Base-by-base conservation (phyloP, 2,113 vertebrate species). In the Xiphophorus couchianus region DNA sequence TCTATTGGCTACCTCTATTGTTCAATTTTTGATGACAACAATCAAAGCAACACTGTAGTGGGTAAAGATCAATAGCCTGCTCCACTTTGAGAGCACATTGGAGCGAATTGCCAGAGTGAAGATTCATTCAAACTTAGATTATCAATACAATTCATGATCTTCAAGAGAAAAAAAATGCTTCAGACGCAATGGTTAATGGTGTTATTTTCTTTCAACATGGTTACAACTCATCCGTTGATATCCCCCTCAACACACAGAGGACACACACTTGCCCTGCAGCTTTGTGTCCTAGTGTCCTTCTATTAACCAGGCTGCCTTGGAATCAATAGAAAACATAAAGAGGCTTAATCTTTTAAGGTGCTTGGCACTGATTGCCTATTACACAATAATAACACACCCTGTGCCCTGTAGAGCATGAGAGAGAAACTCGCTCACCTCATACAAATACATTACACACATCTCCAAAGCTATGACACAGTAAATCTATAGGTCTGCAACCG, bases 291-390 rank as follows among this genome's bases (percentile, higher is more conserved):
- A 73, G 83, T 27, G 83, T 82, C 87, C 81, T 89, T 85, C 91
- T 90, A 93, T 94, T 93, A 94, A 95, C 88, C 89, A 89, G 84
- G 77, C 78, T 74, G 84, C 78, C 85, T 85, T 71, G 66, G 86
- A 94, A 95, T 94, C 93, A 90, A 94, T 95, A 90, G 71, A 85
- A 92, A 90, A 85, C 90, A 93, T 92, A 91, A 94, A 93, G 85
- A 92, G 88, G 84, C 83, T 88, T 94, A 93, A 93, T 93, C 89
- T 93, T 89, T 93, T 92, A 85, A 86, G 93, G 90, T 92, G 90
- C 92, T 91, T 73, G 86, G 68, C 76, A 67, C 91, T 94, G 94
- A 95, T 93, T 94, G 93, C 90, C 92, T 89, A 93, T 94, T 94
- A 93, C 93, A 90, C 84, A 88, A 92, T 94, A 94, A 94, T 94